Percentiles rank a stretch among this genome's conserved stretches.
Conservation (phyloP, 2,113 vertebrate species). For the Probosciger aterrimus region DNA sequence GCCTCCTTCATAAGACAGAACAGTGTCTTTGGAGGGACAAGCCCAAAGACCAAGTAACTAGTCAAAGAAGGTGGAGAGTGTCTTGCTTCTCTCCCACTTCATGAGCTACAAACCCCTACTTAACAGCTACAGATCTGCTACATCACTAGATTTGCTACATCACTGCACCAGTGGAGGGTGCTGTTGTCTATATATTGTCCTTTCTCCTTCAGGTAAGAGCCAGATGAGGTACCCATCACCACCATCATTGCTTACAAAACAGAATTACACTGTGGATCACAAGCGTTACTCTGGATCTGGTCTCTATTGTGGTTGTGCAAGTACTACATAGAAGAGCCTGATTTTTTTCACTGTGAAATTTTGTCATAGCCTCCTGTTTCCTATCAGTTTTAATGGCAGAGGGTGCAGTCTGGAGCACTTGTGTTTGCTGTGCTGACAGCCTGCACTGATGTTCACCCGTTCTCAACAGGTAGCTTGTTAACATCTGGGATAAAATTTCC, state of each 20-base stretch:
- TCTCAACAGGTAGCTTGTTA: background rate
- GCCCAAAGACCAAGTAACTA: background rate
- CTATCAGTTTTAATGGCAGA: background rate
- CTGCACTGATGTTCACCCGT: background rate
- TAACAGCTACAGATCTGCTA: background rate
- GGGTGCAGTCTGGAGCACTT: background rate
- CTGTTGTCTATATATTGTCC: background rate
- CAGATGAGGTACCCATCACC: background rate
- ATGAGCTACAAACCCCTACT: fast-evolving
- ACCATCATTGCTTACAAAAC: background rate
- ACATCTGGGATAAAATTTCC: background rate
- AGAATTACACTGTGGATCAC: background rate
- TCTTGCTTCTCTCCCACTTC: background rate
- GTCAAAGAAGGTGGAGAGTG: background rate
- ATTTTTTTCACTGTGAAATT: background rate
- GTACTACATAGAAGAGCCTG: background rate
- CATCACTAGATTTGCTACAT: background rate
- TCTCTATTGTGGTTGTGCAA: background rate
- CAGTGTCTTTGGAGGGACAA: background rate
- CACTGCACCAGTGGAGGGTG: background rate
- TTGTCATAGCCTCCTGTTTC: background rate
- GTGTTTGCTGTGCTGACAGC: background rate
- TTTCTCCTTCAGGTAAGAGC: background rate
- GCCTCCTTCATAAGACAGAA: background rate
- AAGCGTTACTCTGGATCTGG: background rate